A percentile compares a stretch with the other conserved stretches of the same genome.
phyloP scores from a whole-genome alignment of 1,140 invertebrate species.

The Reticulitermes speratus region DNA sequence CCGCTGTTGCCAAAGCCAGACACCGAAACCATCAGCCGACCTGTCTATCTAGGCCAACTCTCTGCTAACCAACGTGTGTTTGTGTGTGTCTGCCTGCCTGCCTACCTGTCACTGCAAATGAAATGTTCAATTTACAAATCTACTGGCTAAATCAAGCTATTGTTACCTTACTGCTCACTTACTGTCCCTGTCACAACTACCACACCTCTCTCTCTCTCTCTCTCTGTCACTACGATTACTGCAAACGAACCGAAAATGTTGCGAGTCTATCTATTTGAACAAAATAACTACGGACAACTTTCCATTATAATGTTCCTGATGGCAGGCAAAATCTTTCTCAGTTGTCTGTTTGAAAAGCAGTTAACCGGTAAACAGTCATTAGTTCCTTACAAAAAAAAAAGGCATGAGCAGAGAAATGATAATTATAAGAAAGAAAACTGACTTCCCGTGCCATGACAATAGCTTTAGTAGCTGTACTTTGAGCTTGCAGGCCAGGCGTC shows the following conservation, averaged over 20 bases:
- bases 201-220: too few species aligned
- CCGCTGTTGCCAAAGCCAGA: constrained; percentile 4
- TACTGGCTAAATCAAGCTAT: constrained; percentile 4
- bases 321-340: too few species aligned
- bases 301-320: too few species aligned
- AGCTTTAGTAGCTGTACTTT: too few species aligned
- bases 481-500: too few species aligned
- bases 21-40: not conserved
- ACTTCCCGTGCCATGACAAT: too few species aligned
- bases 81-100: not conserved
- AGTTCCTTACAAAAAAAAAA: too few species aligned
- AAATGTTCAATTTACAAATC: constrained; percentile 19
- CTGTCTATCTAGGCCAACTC: not conserved
- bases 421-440: too few species aligned
- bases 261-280: not conserved
- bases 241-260: not conserved
- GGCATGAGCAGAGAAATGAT: too few species aligned
- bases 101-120: constrained; percentile 7
- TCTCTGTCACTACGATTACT: not conserved
- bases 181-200: too few species aligned
- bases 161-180: not conserved
- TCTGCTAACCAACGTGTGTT: not conserved
- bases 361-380: too few species aligned
- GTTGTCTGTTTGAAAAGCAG: too few species aligned
- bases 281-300: not conserved